Percentiles rank a stretch among this genome's conserved stretches.
Evolutionary conservation across 2,888 invertebrate species (phyloP).

Genomic region (Apantesis nais): DNA sequence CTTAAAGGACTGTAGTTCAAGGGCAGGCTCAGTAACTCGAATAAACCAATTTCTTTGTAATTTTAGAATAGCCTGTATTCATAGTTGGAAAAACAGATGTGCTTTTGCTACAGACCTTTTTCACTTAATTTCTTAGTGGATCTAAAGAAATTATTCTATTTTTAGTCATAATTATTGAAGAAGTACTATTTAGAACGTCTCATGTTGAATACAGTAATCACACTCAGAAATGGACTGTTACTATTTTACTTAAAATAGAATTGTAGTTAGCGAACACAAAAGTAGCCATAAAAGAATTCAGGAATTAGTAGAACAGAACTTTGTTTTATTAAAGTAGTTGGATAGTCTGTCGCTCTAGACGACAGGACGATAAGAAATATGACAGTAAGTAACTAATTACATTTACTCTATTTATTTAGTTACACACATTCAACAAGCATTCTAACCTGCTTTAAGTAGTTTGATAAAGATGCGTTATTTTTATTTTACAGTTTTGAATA

Average conservation of each 20-base stretch:
- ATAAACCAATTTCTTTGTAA: conserved; percentile 8
- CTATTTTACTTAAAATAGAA: not conserved
- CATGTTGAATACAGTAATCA: no score
- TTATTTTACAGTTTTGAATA: no score
- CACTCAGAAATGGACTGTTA: no score
- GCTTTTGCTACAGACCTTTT: not conserved
- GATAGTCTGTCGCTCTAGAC: not conserved
- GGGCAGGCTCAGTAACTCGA: conserved; percentile 7
- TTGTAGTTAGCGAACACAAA: not conserved
- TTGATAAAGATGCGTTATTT: not conserved
- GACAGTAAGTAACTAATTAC: not conserved
- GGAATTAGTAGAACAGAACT: not conserved
- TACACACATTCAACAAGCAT: not conserved
- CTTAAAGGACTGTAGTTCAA: conserved; percentile 19
- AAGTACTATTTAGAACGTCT: no score
- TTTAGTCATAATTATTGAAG: no score
- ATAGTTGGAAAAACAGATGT: not conserved
- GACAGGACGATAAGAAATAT: not conserved
- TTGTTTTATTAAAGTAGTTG: not conserved
- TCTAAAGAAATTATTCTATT: not conserved
- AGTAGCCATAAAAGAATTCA: not conserved
- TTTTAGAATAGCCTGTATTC: not conserved
- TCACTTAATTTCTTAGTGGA: not conserved
- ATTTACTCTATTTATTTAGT: not conserved
- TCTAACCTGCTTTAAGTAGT: not conserved